phyloP scores from a whole-genome alignment of 2,113 vertebrate genomes.

The Saimiri boliviensis region DNA sequence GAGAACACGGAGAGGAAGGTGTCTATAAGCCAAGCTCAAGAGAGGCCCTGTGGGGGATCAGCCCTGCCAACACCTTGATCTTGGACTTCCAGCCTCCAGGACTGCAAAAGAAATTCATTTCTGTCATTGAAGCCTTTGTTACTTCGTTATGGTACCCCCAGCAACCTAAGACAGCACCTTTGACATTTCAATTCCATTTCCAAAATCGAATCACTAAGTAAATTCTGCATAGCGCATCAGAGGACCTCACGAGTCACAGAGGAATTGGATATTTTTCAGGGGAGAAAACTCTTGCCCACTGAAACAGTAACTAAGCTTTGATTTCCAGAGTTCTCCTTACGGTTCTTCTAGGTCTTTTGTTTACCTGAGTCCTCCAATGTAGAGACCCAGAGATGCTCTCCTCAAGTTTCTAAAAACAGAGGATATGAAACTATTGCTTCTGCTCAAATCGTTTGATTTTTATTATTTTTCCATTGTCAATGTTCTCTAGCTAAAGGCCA shows the following conservation, averaged over 20 bases:
- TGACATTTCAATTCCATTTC: neutral
- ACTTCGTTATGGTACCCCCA: neutral
- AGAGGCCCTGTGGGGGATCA: neutral
- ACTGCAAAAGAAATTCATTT: neutral
- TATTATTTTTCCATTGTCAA: neutral
- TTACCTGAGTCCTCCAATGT: neutral
- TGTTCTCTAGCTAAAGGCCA: neutral
- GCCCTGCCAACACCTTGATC: neutral
- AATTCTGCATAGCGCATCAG: rapidly evolving
- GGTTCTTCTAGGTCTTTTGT: neutral
- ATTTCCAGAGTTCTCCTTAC: neutral
- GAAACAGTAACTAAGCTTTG: neutral
- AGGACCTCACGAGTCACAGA: neutral
- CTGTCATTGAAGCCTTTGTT: neutral
- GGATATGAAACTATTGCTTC: neutral
- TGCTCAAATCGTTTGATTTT: neutral
- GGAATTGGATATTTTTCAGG: neutral
- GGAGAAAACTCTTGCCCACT: neutral
- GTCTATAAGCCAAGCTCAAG: neutral
- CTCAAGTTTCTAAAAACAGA: neutral
- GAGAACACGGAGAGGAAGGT: neutral
- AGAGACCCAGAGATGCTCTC: neutral
- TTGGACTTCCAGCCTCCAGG: neutral
- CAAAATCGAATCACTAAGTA: neutral
- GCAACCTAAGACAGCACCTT: neutral